These are phyloP conservation scores for Andrena bucephala DNA, from an alignment of 2,888 invertebrate species.

Conservation along the genomic window DNA sequence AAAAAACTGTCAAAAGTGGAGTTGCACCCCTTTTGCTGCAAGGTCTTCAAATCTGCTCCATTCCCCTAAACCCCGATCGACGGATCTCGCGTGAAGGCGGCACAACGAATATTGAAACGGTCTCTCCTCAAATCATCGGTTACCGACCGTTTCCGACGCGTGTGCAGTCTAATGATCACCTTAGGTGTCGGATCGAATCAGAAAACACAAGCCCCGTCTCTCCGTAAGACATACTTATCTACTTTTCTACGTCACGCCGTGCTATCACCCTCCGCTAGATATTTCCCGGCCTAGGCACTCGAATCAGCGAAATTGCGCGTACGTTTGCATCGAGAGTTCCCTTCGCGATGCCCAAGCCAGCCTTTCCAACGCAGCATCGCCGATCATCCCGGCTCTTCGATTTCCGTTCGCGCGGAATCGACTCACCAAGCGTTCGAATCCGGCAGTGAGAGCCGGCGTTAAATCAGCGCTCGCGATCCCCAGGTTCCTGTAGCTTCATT, in stretches of 20 bases:
- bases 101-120: no score
- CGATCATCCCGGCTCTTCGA: no score
- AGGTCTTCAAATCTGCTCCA: no score
- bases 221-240: slow-evolving; percentile 21
- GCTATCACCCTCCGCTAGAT: neutral
- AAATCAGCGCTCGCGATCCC: slow-evolving; percentile 8
- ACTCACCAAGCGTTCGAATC: neutral
- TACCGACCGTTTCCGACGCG: neutral
- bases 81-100: neutral
- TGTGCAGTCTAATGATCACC: slow-evolving; percentile 30
- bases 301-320: neutral
- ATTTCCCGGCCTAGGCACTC: neutral
- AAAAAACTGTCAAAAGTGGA: no score
- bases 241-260: neutral
- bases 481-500: slow-evolving; percentile 23
- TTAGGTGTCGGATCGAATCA: slow-evolving; percentile 45
- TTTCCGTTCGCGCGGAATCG: no score
- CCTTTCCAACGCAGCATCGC: no score
- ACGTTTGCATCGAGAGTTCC: neutral
- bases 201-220: slow-evolving; percentile 17
- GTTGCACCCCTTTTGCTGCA: no score
- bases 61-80: no score
- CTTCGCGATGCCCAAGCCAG: no score
- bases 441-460: neutral
- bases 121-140: slow-evolving; percentile 19